phyloP scores from a whole-genome alignment of 2,797 vertebrate genomes.

The Champsocephalus gunnari region DNA sequence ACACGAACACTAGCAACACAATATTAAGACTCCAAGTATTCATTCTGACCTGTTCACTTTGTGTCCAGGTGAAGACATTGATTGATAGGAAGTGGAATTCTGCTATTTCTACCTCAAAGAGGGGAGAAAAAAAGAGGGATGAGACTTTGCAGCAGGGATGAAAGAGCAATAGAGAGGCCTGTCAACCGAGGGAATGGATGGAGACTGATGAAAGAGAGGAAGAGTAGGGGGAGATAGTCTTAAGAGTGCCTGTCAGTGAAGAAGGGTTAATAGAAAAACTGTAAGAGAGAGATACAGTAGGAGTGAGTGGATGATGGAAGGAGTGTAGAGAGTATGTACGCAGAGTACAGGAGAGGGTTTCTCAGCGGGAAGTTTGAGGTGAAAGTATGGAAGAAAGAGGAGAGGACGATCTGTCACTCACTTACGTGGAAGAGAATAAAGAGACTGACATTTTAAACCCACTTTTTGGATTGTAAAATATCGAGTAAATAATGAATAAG shows the following conservation, averaged over 20 bases:
- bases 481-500: conserved; percentile 3
- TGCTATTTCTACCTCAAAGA: conserved; percentile 17
- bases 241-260: conserved; percentile 46
- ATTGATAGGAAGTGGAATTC: conserved; percentile 37
- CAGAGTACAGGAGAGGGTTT: conserved; percentile 33
- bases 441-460: conserved; percentile 9
- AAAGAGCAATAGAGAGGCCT: conserved; percentile 43
- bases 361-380: conserved; percentile 21
- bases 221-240: conserved; percentile 34
- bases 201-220: conserved; percentile 52
- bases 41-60: conserved; percentile 31
- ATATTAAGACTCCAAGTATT: conserved; percentile 12
- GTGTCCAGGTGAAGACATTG: conserved; percentile 13
- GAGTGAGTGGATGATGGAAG: conserved; percentile 44
- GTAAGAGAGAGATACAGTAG: conserved; percentile 47
- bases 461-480: conserved; percentile 21
- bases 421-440: background rate
- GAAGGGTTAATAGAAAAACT: conserved; percentile 62
- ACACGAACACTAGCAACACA: conserved; percentile 20
- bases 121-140: background rate
- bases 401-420: conserved; percentile 40
- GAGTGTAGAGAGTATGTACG: conserved; percentile 40
- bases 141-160: conserved; percentile 44
- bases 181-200: conserved; percentile 45
- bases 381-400: conserved; percentile 15